phyloP scores from a whole-genome alignment of 1,140 invertebrate genomes.

The Leptinotarsa defecta region DNA sequence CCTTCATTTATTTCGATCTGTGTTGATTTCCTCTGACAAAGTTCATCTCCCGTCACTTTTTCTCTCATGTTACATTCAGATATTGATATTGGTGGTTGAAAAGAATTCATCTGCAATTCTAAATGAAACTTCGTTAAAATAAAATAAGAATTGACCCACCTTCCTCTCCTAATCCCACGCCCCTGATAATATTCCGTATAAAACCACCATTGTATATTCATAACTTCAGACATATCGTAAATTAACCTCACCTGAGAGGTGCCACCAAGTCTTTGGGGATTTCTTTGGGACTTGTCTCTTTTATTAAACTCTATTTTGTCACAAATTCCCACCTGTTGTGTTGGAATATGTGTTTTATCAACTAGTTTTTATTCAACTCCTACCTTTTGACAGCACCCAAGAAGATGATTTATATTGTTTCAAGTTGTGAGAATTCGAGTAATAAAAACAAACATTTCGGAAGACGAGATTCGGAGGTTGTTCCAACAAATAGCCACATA shows the following conservation, averaged over 20 bases:
- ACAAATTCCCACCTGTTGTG: conserved; percentile 39
- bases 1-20: too few species aligned
- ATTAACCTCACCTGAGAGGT: conserved; percentile 7
- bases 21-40: too few species aligned
- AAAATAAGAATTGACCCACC: too few species aligned
- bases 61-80: too few species aligned
- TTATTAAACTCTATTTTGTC: conserved; percentile 27
- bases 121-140: too few species aligned
- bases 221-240: conserved; percentile 14
- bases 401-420: conserved; percentile 16
- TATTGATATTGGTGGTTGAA: too few species aligned
- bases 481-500: background rate
- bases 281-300: conserved; percentile 13
- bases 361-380: conserved; percentile 27
- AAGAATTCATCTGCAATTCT: too few species aligned
- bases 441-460: conserved; percentile 20
- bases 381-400: conserved; percentile 16
- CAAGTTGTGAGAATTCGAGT: conserved; percentile 18
- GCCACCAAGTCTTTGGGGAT: conserved; percentile 16
- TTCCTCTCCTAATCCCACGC: background rate
- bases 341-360: conserved; percentile 33
- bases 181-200: background rate
- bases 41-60: too few species aligned
- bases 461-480: background rate
- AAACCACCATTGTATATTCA: conserved; percentile 15